These are phyloP conservation scores for Agonopterix subpropinquella DNA, from an alignment of 2,888 invertebrate genomes.

Conservation along the genomic window DNA sequence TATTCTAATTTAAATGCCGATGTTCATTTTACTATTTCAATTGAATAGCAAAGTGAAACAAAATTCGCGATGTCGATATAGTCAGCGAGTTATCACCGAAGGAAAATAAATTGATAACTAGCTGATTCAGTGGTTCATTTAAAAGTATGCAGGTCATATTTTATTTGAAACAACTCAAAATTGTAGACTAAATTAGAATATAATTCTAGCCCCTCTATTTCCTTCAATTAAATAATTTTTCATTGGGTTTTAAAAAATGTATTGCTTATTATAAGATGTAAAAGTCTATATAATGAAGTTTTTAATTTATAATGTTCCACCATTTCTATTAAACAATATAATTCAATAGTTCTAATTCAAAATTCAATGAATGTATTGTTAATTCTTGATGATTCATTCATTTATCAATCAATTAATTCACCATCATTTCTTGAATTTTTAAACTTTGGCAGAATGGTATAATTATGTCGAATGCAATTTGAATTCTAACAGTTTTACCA, in stretches of 20 bases:
- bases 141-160: slow-evolving; percentile 56
- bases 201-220: slow-evolving; percentile 15
- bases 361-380: slow-evolving; percentile 55
- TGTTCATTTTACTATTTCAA: slow-evolving; percentile 41
- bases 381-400: slow-evolving; percentile 7
- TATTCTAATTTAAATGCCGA: slow-evolving; percentile 9
- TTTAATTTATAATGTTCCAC: slow-evolving; percentile 26
- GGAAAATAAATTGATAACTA: slow-evolving; percentile 1
- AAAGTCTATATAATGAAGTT: slow-evolving; percentile 15
- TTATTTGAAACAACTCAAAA: slow-evolving; percentile 28
- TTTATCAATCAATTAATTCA: slow-evolving; percentile 18
- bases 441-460: slow-evolving; percentile 38
- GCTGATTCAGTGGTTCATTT: slow-evolving; percentile 25
- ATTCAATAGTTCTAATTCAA: slow-evolving; percentile 43
- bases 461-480: slow-evolving; percentile 16
- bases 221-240: slow-evolving; percentile 37
- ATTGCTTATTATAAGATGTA: slow-evolving; percentile 16
- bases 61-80: no score
- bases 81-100: no score
- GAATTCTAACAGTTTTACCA: slow-evolving; percentile 29
- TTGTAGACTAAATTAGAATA: slow-evolving; percentile 17
- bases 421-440: slow-evolving; percentile 19
- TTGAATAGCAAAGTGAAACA: slow-evolving; percentile 39
- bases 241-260: slow-evolving; percentile 47
- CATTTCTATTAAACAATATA: slow-evolving; percentile 27